A percentile compares a stretch with the other conserved stretches of the same genome.
Conservation (phyloP, 2,888 invertebrate genomes). For the Cinara cedri region DNA sequence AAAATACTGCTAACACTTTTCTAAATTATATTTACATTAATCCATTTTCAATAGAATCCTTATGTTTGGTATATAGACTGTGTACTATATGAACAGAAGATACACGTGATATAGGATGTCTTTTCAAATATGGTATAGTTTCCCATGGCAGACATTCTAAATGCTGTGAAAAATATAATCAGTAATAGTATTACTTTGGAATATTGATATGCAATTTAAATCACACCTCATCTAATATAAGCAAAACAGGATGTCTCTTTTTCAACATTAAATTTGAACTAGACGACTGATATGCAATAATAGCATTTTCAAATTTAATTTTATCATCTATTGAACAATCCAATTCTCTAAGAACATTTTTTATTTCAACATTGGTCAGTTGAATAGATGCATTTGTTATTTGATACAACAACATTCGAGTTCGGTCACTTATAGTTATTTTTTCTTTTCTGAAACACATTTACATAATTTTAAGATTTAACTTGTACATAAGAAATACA, state of each 20-base stretch:
- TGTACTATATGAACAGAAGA: slow-evolving; percentile 75
- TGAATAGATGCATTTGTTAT: slow-evolving; percentile 63
- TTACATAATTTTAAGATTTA: neutral
- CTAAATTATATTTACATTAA: slow-evolving; percentile 64
- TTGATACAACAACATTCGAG: slow-evolving; percentile 64
- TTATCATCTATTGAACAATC: slow-evolving; percentile 2
- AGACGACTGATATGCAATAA: slow-evolving; percentile 25
- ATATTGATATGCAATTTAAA: neutral
- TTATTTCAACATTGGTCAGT: slow-evolving; percentile 64
- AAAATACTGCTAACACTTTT: neutral
- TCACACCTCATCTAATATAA: slow-evolving; percentile 73
- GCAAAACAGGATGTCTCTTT: slow-evolving; percentile 69
- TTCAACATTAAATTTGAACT: slow-evolving; percentile 63
- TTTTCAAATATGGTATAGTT: slow-evolving; percentile 70
- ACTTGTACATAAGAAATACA: neutral
- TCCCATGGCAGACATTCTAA: slow-evolving; percentile 84
- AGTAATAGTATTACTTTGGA: neutral
- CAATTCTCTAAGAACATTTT: slow-evolving; percentile 63
- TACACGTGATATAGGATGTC: slow-evolving; percentile 76
- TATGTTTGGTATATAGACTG: slow-evolving; percentile 70
- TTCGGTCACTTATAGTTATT: slow-evolving; percentile 60
- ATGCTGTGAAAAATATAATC: slow-evolving; percentile 65
- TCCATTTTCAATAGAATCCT: slow-evolving; percentile 68
- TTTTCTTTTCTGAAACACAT: slow-evolving; percentile 34
- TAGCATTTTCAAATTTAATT: slow-evolving; percentile 13